A percentile compares a stretch with the other conserved stretches of the same genome.
Conservation (phyloP, 2,797 vertebrate species). For the Lepidocolaptes lacrymiger region DNA sequence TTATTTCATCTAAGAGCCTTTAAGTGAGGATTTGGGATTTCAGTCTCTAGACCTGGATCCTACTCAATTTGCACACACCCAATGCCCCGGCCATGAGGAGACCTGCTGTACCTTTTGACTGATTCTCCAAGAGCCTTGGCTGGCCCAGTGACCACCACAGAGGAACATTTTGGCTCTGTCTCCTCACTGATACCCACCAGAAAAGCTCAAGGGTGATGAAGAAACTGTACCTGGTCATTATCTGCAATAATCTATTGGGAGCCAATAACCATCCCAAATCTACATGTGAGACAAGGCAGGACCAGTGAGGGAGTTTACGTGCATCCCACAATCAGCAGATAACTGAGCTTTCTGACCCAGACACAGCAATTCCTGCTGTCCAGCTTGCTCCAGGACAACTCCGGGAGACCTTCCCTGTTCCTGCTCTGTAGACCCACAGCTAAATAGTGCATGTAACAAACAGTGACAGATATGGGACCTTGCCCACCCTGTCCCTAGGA, state of each 20-base stretch:
- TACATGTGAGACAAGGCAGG: not conserved
- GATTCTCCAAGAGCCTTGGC: not conserved
- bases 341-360: not conserved
- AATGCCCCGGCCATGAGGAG: not conserved
- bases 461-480: not conserved
- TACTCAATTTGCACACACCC: not conserved
- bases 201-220: not conserved
- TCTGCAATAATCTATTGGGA: not conserved
- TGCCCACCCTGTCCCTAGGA: not conserved
- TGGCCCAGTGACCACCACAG: rapidly evolving
- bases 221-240: not conserved
- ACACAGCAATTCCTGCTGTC: not conserved
- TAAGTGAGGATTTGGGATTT: not conserved
- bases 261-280: not conserved
- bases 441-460: not conserved
- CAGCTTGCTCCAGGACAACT: not conserved
- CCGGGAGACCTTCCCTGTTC: not conserved
- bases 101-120: not conserved
- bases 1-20: not conserved
- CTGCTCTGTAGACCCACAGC: not conserved
- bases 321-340: not conserved
- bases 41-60: not conserved
- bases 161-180: not conserved
- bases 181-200: not conserved
- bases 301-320: not conserved